Conservation (phyloP, 2,797 vertebrate genomes). For the Sebastes melanostomus region DNA sequence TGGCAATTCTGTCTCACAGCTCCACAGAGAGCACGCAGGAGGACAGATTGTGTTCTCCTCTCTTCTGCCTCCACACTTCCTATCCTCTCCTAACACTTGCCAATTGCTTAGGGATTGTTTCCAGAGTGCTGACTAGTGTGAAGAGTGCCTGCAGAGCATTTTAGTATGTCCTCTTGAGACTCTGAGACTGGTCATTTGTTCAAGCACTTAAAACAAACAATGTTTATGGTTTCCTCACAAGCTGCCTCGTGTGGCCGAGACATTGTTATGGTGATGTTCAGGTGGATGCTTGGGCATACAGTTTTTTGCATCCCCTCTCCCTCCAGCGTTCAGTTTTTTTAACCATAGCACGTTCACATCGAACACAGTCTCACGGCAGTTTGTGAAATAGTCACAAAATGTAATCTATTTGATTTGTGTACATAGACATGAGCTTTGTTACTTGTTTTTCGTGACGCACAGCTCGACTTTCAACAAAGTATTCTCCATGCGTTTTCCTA, state of each 20-base stretch:
- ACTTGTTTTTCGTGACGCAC: too few relatives aligned
- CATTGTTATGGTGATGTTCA: background rate
- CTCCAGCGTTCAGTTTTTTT: background rate
- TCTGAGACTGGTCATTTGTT: conserved; percentile 12
- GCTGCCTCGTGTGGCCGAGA: background rate
- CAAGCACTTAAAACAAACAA: conserved; percentile 2
- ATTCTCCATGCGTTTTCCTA: too few relatives aligned
- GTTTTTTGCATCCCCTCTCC: background rate
- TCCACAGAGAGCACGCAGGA: conserved; percentile 49
- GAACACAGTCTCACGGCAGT: too few relatives aligned
- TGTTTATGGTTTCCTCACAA: background rate
- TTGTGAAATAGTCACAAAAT: too few relatives aligned
- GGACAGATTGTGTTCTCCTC: conserved; percentile 61
- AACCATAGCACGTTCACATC: background rate
- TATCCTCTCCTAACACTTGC: conserved; percentile 43
- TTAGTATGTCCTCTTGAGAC: conserved; percentile 14
- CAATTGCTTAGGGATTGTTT: conserved; percentile 43
- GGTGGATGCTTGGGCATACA: background rate
- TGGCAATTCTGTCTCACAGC: conserved; percentile 42
- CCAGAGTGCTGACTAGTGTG: conserved; percentile 32
- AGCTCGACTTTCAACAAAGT: too few relatives aligned
- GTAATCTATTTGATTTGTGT: too few relatives aligned
- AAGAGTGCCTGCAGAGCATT: conserved; percentile 16
- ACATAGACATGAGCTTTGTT: too few relatives aligned
- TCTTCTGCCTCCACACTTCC: conserved; percentile 51